Conservation (phyloP, 1,140 invertebrate genomes). For the Heliothis virescens region DNA sequence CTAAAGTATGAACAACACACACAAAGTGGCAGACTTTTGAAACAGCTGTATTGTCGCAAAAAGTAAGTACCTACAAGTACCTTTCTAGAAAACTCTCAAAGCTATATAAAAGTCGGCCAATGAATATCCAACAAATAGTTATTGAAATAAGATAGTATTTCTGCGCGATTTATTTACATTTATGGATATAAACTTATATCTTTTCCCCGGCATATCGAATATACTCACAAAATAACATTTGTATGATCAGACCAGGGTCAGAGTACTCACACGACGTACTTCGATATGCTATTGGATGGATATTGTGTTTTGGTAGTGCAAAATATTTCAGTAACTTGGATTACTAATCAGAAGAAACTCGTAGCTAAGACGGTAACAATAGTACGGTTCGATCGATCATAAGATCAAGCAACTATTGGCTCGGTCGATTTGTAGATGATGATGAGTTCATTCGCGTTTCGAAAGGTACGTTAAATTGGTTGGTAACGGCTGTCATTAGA, state of each 20-base stretch:
- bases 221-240: slow-evolving; percentile 44
- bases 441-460: too few relatives aligned
- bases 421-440: too few relatives aligned
- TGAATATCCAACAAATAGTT: not conserved
- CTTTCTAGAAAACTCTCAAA: slow-evolving; percentile 1
- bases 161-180: not conserved
- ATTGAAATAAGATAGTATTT: slow-evolving; percentile 36
- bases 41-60: not conserved
- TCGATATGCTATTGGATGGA: not conserved
- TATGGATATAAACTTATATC: slow-evolving; percentile 31
- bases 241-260: slow-evolving; percentile 11
- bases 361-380: too few relatives aligned
- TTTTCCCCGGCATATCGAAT: slow-evolving; percentile 11
- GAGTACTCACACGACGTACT: not conserved
- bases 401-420: too few relatives aligned
- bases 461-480: too few relatives aligned
- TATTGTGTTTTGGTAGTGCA: not conserved
- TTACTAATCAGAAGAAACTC: not conserved
- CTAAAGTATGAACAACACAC: not conserved
- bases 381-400: too few relatives aligned
- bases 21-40: not conserved
- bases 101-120: not conserved
- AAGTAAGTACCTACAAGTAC: not conserved
- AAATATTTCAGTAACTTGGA: slow-evolving; percentile 2
- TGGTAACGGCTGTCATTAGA: too few relatives aligned